Evolutionary conservation across 2,797 vertebrate species (phyloP).

Genomic region (Acrocephalus scirpaceus): DNA sequence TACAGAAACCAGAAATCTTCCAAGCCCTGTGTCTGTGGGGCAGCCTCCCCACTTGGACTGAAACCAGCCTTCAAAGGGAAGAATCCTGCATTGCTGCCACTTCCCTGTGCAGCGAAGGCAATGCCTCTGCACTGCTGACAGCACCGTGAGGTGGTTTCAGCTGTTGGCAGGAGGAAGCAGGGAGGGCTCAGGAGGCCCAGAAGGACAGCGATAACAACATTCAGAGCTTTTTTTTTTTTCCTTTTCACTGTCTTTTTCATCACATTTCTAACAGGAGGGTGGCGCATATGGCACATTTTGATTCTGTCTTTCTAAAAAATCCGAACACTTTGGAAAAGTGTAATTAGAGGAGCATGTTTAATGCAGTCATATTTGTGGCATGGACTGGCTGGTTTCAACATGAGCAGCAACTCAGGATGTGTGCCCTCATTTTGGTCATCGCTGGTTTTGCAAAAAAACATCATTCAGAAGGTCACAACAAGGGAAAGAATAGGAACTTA

Average conservation of each 20-base stretch:
- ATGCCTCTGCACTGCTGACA: not conserved
- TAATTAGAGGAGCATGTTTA: slow-evolving; percentile 35
- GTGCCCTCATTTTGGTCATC: not conserved
- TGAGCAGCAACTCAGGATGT: not conserved
- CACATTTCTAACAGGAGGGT: slow-evolving; percentile 46
- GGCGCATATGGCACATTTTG: slow-evolving; percentile 53
- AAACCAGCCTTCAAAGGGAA: not conserved
- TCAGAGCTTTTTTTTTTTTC: not conserved
- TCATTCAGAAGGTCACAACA: not conserved
- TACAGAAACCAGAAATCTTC: not conserved
- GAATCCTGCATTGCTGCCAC: not conserved
- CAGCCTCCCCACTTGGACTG: not conserved
- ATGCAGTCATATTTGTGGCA: not conserved
- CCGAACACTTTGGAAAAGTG: slow-evolving; percentile 19
- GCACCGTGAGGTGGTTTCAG: not conserved
- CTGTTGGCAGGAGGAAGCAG: slow-evolving; percentile 46
- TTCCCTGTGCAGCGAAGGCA: not conserved
- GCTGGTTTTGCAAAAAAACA: not conserved
- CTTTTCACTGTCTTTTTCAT: slow-evolving; percentile 39
- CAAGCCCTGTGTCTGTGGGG: not conserved
- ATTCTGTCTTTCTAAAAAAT: slow-evolving; percentile 44
- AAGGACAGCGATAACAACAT: slow-evolving; percentile 42
- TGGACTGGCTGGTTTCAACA: slow-evolving; percentile 2
- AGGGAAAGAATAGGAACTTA: not conserved
- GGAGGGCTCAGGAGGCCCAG: slow-evolving; percentile 43